Percentiles rank a stretch among this genome's conserved stretches.
These are phyloP conservation scores for Pyxicephalus adspersus DNA, from an alignment of 2,113 vertebrate genomes.

Conservation along the genomic window DNA sequence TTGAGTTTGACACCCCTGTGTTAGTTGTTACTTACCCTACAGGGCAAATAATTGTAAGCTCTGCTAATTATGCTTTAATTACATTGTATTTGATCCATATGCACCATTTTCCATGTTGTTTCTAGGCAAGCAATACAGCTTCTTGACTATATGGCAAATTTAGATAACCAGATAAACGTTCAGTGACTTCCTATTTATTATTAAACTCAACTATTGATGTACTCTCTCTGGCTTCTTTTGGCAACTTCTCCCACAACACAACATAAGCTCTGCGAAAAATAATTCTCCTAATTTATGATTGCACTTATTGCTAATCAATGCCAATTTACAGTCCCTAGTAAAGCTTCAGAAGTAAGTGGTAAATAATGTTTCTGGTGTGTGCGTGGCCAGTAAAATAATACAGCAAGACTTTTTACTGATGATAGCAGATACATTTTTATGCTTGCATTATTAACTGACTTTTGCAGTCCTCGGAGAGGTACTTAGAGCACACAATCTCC, in stretches of 20 bases:
- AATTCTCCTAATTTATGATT: slow-evolving; percentile 37
- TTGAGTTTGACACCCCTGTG: too few species aligned
- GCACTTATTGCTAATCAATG: slow-evolving; percentile 49
- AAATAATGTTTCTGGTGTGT: slow-evolving; percentile 19
- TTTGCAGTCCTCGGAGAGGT: slow-evolving; percentile 27
- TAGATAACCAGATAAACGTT: slow-evolving; percentile 1
- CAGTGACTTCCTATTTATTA: slow-evolving; percentile 19
- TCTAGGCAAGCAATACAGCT: background rate
- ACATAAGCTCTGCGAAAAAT: background rate
- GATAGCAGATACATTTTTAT: slow-evolving; percentile 21
- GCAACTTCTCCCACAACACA: slow-evolving; percentile 28
- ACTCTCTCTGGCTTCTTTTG: slow-evolving; percentile 1
- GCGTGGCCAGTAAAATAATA: background rate
- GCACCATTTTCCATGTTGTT: background rate
- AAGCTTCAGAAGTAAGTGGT: slow-evolving; percentile 6
- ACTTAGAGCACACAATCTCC: background rate
- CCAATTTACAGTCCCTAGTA: slow-evolving; percentile 45
- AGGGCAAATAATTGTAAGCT: background rate
- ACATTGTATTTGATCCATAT: background rate
- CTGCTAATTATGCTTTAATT: slow-evolving; percentile 15
- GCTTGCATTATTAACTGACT: background rate
- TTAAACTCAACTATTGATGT: slow-evolving; percentile 29
- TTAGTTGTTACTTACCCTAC: background rate
- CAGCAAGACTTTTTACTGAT: slow-evolving; percentile 11
- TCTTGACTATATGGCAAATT: background rate